These are phyloP conservation scores for Myotis daubentonii DNA, from an alignment of 2,797 vertebrate species.

Conservation along the genomic window DNA sequence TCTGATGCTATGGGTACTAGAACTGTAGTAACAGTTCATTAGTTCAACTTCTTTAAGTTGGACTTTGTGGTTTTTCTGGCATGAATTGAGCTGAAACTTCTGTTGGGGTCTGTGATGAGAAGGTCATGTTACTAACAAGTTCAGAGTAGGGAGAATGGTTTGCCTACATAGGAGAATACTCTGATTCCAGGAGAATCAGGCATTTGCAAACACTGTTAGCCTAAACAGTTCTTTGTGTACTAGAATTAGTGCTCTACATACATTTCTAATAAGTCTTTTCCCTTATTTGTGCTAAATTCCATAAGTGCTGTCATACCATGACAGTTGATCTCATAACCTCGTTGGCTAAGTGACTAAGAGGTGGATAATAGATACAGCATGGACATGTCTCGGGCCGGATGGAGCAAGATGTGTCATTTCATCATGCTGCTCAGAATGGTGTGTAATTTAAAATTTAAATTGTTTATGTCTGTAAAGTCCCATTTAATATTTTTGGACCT, in stretches of 20 bases:
- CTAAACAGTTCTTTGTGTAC: background rate
- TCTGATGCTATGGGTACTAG: background rate
- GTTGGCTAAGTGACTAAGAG: background rate
- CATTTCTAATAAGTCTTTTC: background rate
- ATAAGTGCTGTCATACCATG: background rate
- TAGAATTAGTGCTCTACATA: background rate
- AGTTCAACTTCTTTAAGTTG: background rate
- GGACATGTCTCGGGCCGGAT: background rate
- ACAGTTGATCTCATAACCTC: background rate
- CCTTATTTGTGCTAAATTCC: slow-evolving; percentile 36
- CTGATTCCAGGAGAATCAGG: slow-evolving; percentile 16
- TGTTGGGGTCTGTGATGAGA: background rate
- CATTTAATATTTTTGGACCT: background rate
- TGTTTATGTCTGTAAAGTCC: background rate
- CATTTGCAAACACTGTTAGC: slow-evolving; percentile 1
- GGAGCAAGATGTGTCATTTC: background rate
- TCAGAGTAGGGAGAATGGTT: background rate
- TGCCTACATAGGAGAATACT: background rate
- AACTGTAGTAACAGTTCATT: background rate
- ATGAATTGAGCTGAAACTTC: slow-evolving; percentile 26
- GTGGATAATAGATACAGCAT: background rate
- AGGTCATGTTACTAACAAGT: background rate
- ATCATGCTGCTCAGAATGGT: background rate
- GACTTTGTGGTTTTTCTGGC: background rate
- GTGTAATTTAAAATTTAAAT: background rate